Percentiles rank a stretch among this genome's conserved stretches.
phyloP scores from a whole-genome alignment of 1,140 invertebrate genomes.

The Diachasma alloeum region DNA sequence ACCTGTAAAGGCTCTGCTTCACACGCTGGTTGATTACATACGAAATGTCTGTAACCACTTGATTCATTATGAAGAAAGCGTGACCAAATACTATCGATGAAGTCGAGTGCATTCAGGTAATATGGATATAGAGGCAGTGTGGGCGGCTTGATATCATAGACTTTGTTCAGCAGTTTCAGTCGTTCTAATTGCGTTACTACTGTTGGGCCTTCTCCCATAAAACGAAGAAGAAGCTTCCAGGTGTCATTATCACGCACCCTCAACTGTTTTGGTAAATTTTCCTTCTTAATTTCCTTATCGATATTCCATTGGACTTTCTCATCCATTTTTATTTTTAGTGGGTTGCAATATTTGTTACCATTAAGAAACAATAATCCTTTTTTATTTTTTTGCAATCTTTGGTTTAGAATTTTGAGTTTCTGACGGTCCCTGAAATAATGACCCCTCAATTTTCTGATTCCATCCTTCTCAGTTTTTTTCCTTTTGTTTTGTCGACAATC shows the following conservation, averaged over 20 bases:
- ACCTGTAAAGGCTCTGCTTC: not conserved
- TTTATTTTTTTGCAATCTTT: not conserved
- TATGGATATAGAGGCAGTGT: not conserved
- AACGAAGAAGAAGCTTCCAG: no score
- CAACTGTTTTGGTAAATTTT: not conserved
- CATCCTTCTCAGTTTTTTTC: not conserved
- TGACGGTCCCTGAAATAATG: not conserved
- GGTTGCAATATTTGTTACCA: not conserved
- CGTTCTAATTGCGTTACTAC: not conserved
- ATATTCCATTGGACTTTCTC: not conserved
- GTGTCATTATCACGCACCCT: not conserved
- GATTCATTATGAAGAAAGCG: not conserved
- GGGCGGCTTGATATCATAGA: not conserved
- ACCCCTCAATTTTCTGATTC: not conserved
- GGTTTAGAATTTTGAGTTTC: not conserved
- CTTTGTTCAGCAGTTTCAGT: not conserved
- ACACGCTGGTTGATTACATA: not conserved
- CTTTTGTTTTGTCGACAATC: not conserved
- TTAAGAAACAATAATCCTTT: not conserved
- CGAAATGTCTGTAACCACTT: not conserved
- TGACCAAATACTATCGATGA: not conserved
- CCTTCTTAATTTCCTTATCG: not conserved
- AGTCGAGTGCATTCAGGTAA: not conserved
- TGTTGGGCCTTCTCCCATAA: not conserved
- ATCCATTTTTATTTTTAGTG: not conserved